Percentiles rank a stretch among this genome's conserved stretches.
phyloP scores from a whole-genome alignment of 1,140 invertebrate genomes.

The Achroia grisella region DNA sequence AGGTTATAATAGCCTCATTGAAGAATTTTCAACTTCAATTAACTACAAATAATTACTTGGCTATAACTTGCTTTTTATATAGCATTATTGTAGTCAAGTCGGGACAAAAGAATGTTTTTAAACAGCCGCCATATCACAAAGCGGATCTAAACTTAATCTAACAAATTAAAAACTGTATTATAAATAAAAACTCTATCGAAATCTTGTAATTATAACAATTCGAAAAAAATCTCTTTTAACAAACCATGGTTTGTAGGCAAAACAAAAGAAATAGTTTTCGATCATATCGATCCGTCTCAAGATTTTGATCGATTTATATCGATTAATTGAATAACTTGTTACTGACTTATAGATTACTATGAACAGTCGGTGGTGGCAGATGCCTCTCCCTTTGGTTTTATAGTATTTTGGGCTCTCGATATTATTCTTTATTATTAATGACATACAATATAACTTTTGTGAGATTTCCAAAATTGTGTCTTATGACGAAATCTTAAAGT shows the following conservation, averaged over 20 bases:
- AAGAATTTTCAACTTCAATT: no score
- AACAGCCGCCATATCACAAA: no score
- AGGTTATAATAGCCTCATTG: no score
- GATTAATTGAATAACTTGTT: conserved; percentile 26
- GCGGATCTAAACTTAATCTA: neutral
- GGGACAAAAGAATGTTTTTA: no score
- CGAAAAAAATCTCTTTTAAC: neutral
- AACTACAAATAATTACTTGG: no score
- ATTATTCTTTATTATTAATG: conserved; percentile 21
- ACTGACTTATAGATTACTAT: conserved; percentile 37
- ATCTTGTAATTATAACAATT: conserved; percentile 16
- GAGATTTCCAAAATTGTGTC: neutral
- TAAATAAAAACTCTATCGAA: conserved; percentile 2
- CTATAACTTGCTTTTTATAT: no score
- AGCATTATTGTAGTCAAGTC: no score
- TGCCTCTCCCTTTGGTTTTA: conserved; percentile 31
- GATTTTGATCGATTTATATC: conserved; percentile 30
- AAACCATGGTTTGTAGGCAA: conserved; percentile 9
- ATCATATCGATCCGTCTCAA: conserved; percentile 11
- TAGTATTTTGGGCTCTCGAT: conserved; percentile 17
- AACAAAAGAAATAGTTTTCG: conserved; percentile 14
- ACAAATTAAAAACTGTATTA: conserved; percentile 3
- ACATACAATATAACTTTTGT: neutral
- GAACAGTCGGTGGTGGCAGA: conserved; percentile 46
- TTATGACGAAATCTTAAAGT: no score